phyloP scores from a whole-genome alignment of 2,113 vertebrate species.

The Psephotus haematonotus region DNA sequence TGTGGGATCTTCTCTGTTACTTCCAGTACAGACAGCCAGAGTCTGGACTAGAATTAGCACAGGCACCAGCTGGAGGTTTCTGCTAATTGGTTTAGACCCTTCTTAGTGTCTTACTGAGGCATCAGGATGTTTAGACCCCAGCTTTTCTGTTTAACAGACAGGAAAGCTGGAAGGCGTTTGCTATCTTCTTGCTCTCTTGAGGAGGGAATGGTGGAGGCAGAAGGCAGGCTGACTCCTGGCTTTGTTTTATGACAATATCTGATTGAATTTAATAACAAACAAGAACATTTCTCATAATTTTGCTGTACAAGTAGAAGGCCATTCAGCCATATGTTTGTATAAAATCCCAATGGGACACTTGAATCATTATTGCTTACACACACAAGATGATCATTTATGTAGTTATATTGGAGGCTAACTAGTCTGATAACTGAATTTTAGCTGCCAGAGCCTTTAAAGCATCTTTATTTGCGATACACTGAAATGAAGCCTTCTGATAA shows the following conservation, averaged over 20 bases:
- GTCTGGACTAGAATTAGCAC: slow-evolving; percentile 20
- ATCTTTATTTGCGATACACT: not conserved
- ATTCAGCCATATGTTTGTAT: not conserved
- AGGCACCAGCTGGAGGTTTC: slow-evolving; percentile 5
- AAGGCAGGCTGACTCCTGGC: not conserved
- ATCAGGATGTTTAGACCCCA: not conserved
- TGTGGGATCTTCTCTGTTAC: slow-evolving; percentile 5
- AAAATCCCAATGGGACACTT: not conserved
- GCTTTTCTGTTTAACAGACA: not conserved
- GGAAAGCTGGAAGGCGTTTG: not conserved
- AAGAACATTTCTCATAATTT: not conserved
- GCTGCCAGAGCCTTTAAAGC: not conserved
- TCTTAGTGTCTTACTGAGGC: not conserved
- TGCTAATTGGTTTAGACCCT: slow-evolving; percentile 17
- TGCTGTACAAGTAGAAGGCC: not conserved
- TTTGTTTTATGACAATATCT: not conserved
- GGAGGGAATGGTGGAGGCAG: not conserved
- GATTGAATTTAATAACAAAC: not conserved
- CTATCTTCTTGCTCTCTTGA: not conserved
- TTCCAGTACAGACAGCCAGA: not conserved
- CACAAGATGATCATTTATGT: not conserved
- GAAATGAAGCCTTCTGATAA: not conserved
- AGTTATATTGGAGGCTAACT: not conserved
- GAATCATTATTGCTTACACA: not conserved
- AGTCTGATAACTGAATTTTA: not conserved